Conservation (phyloP, 1,140 invertebrate species). For the Drosophila kepulauana region DNA sequence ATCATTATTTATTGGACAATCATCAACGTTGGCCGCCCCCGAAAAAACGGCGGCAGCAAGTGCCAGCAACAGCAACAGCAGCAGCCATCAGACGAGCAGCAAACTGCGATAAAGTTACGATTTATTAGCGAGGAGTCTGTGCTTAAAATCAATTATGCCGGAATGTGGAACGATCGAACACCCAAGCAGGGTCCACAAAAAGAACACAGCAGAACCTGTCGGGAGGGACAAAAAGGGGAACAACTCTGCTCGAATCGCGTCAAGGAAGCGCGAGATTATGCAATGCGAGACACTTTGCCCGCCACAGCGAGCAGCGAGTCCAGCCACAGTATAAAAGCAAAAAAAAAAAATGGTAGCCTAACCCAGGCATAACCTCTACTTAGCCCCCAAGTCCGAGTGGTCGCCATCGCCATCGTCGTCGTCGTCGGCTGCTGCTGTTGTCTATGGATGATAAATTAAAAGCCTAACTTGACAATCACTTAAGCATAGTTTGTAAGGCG, state of each 20-base stretch:
- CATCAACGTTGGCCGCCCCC: constrained; percentile 48
- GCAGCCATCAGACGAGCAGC: constrained; percentile 49
- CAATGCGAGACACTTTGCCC: constrained; percentile 77
- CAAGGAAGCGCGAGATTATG: constrained; percentile 72
- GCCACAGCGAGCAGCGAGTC: constrained; percentile 9
- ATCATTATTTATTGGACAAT: constrained; percentile 78
- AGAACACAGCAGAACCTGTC: constrained; percentile 3
- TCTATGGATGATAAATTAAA: constrained; percentile 85
- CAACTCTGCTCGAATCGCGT: constrained; percentile 17
- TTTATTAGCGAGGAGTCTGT: constrained; percentile 79
- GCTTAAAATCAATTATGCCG: constrained; percentile 85
- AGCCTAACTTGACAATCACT: constrained; percentile 85
- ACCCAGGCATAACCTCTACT: constrained; percentile 80
- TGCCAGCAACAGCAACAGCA: constrained; percentile 23
- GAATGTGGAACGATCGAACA: constrained; percentile 84
- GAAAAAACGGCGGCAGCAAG: constrained; percentile 29
- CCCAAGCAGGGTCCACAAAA: constrained; percentile 68
- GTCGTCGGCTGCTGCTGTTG: constrained; percentile 58
- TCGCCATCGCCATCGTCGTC: constrained; percentile 21
- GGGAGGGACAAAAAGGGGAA: not conserved
- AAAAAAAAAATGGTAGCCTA: constrained; percentile 75
- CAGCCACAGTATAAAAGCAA: constrained; percentile 2
- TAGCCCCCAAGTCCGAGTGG: constrained; percentile 62
- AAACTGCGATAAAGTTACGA: constrained; percentile 80
- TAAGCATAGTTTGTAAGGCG: constrained; percentile 85